A percentile compares a stretch with the other conserved stretches of the same genome.
Evolutionary conservation across 2,797 vertebrate genomes (phyloP).

Genomic region (Eutrigla gurnardus): DNA sequence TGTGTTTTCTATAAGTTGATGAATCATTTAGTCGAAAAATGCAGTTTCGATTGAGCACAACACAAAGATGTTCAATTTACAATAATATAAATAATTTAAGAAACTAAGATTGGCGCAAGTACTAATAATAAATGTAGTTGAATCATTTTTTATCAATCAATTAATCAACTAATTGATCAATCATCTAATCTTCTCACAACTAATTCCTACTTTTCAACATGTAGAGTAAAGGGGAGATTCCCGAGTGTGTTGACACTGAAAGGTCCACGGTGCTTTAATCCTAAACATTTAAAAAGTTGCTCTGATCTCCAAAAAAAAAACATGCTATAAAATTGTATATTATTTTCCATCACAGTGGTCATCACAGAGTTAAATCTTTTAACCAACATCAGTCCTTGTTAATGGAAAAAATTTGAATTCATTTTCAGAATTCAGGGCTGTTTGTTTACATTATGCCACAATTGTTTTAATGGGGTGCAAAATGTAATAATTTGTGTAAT

Average conservation of each 20-base stretch:
- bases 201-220: background rate
- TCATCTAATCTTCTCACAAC: background rate
- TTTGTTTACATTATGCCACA: background rate
- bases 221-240: background rate
- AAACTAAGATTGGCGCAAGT: background rate
- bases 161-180: background rate
- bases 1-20: background rate
- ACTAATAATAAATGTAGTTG: background rate
- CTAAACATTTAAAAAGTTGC: too few species aligned
- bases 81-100: background rate
- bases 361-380: background rate
- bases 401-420: too few species aligned
- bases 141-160: background rate
- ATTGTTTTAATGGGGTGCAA: too few species aligned
- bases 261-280: background rate
- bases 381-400: background rate
- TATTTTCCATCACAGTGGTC: background rate
- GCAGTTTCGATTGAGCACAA: slow-evolving; percentile 4
- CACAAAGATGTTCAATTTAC: background rate
- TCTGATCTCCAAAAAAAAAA: too few species aligned
- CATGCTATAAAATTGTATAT: background rate
- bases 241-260: background rate
- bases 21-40: slow-evolving; percentile 3
- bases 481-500: too few species aligned
- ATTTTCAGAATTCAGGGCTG: background rate